phyloP scores from a whole-genome alignment of 2,888 invertebrate genomes.

The Osmoderma eremita region DNA sequence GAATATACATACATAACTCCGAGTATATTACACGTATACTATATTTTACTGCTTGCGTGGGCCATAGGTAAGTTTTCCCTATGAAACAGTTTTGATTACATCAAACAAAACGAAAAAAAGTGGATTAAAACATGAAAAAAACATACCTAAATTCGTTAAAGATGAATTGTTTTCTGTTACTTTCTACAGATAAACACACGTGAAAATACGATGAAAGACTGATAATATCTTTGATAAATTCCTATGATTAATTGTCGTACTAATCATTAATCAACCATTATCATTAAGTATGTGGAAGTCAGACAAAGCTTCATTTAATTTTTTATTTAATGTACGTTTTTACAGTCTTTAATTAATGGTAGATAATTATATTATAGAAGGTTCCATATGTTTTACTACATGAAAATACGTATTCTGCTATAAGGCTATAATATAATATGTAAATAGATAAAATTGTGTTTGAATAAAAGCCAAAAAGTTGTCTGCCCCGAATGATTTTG shows the following conservation, averaged over 20 bases:
- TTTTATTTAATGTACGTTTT: background rate
- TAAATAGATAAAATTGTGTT: too few relatives aligned
- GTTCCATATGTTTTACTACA: background rate
- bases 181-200: background rate
- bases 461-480: too few relatives aligned
- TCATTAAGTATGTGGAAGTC: background rate
- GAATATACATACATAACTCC: too few relatives aligned
- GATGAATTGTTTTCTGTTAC: background rate
- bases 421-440: too few relatives aligned
- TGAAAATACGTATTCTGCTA: too few relatives aligned
- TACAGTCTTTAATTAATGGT: background rate
- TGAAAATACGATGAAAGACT: background rate
- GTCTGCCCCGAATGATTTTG: too few relatives aligned
- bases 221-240: background rate
- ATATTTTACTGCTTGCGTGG: too few relatives aligned
- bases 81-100: too few relatives aligned
- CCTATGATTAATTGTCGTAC: conserved; percentile 2
- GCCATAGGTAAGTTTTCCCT: too few relatives aligned
- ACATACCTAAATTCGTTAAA: background rate
- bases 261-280: conserved; percentile 8
- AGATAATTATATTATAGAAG: background rate
- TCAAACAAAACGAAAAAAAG: background rate
- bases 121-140: background rate
- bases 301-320: background rate
- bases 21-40: too few relatives aligned